These are phyloP conservation scores for Apostichopus leukothele DNA, from an alignment of 53 echinoderm and acorn worm species.

Conservation along the genomic window DNA sequence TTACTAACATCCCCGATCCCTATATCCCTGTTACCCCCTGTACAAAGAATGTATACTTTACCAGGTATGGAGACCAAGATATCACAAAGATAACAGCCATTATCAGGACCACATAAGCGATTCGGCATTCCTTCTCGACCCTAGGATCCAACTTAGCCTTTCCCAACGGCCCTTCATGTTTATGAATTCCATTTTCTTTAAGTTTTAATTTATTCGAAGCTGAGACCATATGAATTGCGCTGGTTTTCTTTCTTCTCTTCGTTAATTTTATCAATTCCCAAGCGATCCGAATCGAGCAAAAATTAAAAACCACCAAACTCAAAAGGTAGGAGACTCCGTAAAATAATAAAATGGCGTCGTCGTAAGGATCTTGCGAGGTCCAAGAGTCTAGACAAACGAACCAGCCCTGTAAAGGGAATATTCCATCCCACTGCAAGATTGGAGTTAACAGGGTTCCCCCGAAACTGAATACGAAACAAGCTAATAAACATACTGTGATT, in stretches of 20 bases:
- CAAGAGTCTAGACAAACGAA: constrained; percentile 71
- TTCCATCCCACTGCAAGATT: constrained; percentile 53
- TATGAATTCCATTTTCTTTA: not conserved
- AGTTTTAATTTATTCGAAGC: not conserved
- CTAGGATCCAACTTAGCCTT: not conserved
- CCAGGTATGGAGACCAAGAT: constrained; percentile 76
- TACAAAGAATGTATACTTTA: constrained; percentile 39
- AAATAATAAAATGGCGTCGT: constrained; percentile 54
- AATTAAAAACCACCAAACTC: constrained; percentile 53
- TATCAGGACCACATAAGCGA: constrained; percentile 54
- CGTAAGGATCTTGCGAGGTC: constrained; percentile 56
- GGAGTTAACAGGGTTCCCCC: constrained; percentile 60
- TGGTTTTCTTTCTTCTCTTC: not conserved
- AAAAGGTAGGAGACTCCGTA: constrained; percentile 58
- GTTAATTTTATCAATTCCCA: constrained; percentile 19
- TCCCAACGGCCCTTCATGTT: not conserved
- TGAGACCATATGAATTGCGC: not conserved
- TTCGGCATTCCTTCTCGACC: constrained; percentile 51
- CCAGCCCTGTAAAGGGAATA: constrained; percentile 62
- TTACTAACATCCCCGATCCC: not conserved
- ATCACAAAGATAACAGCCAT: constrained; percentile 61
- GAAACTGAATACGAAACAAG: constrained; percentile 62
- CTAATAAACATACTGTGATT: constrained; percentile 13
- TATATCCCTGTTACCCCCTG: no score
- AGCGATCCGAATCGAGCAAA: constrained; percentile 64